Conservation (phyloP, 2,113 vertebrate species). For the Elephantulus edwardii region DNA sequence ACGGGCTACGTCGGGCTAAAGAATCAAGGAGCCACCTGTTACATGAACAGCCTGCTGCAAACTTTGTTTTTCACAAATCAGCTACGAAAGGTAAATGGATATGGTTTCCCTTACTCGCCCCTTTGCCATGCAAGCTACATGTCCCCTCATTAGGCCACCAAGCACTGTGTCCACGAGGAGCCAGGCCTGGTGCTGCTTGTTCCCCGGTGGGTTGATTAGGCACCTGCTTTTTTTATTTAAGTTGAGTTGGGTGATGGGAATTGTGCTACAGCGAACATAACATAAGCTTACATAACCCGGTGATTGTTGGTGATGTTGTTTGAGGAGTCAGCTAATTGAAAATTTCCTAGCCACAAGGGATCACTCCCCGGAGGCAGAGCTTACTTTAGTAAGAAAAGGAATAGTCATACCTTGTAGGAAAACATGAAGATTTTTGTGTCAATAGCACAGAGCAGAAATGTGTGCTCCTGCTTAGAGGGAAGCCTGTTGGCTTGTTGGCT, state of each 20-base stretch:
- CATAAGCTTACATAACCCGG: no score
- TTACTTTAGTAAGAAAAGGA: neutral
- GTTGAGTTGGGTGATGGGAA: neutral
- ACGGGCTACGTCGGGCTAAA: conserved; percentile 98
- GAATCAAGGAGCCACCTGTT: conserved; percentile 99
- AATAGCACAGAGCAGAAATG: neutral
- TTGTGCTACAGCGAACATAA: neutral
- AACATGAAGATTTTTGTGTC: rapidly evolving
- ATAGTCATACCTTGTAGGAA: neutral
- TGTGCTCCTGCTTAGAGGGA: no score
- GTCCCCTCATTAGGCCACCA: neutral
- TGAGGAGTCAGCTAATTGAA: no score
- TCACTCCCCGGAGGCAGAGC: neutral
- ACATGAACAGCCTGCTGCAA: conserved; percentile 99
- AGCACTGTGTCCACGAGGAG: neutral
- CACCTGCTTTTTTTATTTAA: neutral
- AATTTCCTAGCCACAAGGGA: no score
- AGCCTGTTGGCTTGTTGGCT: neutral
- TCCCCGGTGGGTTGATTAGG: neutral
- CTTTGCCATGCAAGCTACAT: neutral
- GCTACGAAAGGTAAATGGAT: conserved; percentile 91
- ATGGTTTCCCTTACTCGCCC: no score
- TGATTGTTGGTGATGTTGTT: no score
- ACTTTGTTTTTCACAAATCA: conserved; percentile 99
- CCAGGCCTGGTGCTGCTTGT: no score